Evolutionary conservation across 2,888 invertebrate genomes (phyloP).

Genomic region (Hermaeophaga mercurialis): DNA sequence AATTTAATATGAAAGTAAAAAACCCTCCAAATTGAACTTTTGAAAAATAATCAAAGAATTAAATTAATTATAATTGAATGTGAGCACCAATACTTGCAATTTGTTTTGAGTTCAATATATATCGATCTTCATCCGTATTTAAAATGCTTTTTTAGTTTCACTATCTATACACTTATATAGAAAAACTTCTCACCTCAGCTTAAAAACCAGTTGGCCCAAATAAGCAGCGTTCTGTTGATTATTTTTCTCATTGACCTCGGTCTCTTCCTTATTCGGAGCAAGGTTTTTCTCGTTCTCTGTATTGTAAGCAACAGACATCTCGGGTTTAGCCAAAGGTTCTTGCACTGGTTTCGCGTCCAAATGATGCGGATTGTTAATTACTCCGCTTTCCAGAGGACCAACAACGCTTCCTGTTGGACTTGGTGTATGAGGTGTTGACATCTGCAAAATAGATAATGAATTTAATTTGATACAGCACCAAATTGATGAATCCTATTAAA

Average conservation of each 20-base stretch:
- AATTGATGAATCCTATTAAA: too few relatives aligned
- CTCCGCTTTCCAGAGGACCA: constrained; percentile 53
- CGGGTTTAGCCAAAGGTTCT: constrained; percentile 53
- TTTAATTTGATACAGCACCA: too few relatives aligned
- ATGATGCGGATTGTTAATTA: constrained; percentile 43
- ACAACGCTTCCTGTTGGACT: constrained; percentile 56
- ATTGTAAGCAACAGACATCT: constrained; percentile 46
- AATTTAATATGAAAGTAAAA: too few relatives aligned
- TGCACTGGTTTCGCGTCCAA: constrained; percentile 40
- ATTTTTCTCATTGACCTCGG: constrained; percentile 66
- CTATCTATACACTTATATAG: too few relatives aligned
- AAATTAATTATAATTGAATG: too few relatives aligned
- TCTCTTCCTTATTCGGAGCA: constrained; percentile 62
- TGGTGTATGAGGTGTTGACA: constrained; percentile 55
- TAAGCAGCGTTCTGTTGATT: constrained; percentile 66
- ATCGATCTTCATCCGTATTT: too few relatives aligned
- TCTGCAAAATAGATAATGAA: constrained; percentile 46
- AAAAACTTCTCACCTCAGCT: constrained; percentile 65
- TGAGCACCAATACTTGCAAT: too few relatives aligned
- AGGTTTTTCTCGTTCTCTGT: constrained; percentile 58
- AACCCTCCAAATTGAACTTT: too few relatives aligned
- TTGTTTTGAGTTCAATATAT: too few relatives aligned
- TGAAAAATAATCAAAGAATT: too few relatives aligned
- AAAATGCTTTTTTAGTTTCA: too few relatives aligned
- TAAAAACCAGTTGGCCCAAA: constrained; percentile 88